These are phyloP conservation scores for Eutolmus rufibarbis DNA, from an alignment of 2,888 invertebrate genomes.

Conservation along the genomic window DNA sequence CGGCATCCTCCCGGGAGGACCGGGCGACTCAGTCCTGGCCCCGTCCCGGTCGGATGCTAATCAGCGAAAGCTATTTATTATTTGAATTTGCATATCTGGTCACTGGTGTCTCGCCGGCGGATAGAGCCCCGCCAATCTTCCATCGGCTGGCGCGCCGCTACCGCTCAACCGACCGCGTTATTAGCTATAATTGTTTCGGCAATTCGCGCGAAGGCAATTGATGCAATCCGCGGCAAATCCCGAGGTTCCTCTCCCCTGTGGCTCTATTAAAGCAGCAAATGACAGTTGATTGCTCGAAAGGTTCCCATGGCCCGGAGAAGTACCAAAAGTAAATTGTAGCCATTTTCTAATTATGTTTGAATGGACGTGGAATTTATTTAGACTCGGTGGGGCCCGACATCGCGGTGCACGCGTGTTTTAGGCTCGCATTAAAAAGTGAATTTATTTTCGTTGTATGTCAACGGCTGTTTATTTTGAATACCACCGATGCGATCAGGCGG, in stretches of 20 bases:
- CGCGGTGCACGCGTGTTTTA: background rate
- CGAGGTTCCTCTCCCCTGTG: background rate
- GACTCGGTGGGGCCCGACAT: background rate
- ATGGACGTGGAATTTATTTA: conserved; percentile 23
- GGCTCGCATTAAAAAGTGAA: background rate
- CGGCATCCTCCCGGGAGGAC: background rate
- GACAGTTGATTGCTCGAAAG: conserved; percentile 25
- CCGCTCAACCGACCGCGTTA: background rate
- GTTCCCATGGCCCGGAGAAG: conserved; percentile 27
- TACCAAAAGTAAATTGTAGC: conserved; percentile 17
- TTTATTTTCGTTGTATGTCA: background rate
- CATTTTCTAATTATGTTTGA: conserved; percentile 37
- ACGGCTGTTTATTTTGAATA: background rate
- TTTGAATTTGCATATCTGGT: conserved; percentile 19
- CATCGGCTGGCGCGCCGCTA: background rate
- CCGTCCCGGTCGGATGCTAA: background rate
- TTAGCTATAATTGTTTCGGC: conserved; percentile 30
- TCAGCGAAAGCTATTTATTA: conserved; percentile 29
- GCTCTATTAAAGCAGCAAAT: background rate
- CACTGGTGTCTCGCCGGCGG: background rate
- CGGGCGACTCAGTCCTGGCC: background rate
- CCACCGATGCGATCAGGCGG: background rate
- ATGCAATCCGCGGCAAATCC: conserved; percentile 32
- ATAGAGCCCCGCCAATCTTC: background rate
- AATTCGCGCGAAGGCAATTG: conserved; percentile 33